Percentiles rank a stretch among this genome's conserved stretches.
These are phyloP conservation scores for Propsilocerus akamusi DNA, from an alignment of 1,140 invertebrate genomes.

Conservation along the genomic window DNA sequence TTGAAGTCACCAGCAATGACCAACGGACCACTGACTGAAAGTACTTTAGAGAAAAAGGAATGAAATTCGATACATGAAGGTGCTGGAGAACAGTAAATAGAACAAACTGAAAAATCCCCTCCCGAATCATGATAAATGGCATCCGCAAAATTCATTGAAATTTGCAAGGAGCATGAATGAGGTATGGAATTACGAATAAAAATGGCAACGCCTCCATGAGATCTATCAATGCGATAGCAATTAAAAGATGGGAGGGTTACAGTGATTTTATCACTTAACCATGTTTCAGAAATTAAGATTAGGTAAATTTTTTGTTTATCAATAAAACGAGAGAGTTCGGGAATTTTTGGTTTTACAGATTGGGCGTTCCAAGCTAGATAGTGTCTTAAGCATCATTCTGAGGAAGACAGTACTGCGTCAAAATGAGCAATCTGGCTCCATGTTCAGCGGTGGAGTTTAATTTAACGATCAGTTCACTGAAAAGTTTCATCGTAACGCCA, in stretches of 20 bases:
- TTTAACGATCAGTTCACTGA: background rate
- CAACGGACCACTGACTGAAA: background rate
- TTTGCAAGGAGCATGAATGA: background rate
- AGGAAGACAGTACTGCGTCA: background rate
- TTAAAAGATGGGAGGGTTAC: background rate
- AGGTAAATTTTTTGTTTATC: background rate
- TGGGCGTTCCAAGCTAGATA: background rate
- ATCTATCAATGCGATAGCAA: background rate
- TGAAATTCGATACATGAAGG: background rate
- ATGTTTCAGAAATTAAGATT: background rate
- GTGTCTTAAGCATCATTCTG: background rate
- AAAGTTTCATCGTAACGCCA: background rate
- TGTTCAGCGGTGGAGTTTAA: background rate
- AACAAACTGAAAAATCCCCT: background rate
- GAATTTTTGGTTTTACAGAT: background rate
- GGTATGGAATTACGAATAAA: background rate
- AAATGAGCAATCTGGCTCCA: background rate
- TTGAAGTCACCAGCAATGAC: background rate
- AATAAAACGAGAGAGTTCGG: background rate
- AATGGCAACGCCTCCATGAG: background rate
- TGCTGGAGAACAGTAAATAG: background rate
- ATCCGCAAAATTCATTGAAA: background rate
- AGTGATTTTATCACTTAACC: background rate
- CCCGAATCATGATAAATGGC: background rate
- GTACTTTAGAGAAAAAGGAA: background rate